Percentiles rank a stretch among this genome's conserved stretches.
Conservation (phyloP, 2,888 invertebrate genomes). For the Allacma fusca region DNA sequence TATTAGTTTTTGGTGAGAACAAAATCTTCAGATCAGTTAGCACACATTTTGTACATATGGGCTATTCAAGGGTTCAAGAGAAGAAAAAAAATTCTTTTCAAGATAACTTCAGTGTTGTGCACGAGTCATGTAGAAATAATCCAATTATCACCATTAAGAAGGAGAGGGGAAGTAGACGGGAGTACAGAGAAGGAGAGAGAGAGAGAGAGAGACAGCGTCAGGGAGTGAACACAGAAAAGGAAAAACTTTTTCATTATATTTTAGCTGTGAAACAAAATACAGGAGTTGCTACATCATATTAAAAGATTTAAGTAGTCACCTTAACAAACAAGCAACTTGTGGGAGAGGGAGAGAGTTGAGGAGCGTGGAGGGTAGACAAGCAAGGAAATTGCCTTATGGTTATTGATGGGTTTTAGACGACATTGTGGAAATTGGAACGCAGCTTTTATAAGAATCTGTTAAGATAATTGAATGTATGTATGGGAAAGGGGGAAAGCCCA, state of each 20-base stretch:
- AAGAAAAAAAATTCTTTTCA: not conserved
- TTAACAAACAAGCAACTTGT: constrained; percentile 4
- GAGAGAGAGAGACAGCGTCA: not conserved
- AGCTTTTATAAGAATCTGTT: constrained; percentile 5
- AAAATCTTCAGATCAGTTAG: not conserved
- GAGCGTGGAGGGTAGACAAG: not conserved
- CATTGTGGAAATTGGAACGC: constrained; percentile 10
- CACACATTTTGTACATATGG: not conserved
- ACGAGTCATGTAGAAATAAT: constrained; percentile 31
- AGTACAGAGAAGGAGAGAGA: not conserved
- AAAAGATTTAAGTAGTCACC: not conserved
- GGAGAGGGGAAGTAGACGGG: not conserved
- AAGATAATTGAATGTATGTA: constrained; percentile 10
- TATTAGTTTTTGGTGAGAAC: not conserved
- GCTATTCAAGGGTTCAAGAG: not conserved
- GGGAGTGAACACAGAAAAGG: not conserved
- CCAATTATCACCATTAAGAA: constrained; percentile 40
- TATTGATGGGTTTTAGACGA: constrained; percentile 11
- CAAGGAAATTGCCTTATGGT: constrained; percentile 23
- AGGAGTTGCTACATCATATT: constrained; percentile 1
- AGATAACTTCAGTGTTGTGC: not conserved
- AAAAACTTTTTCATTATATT: constrained; percentile 43
- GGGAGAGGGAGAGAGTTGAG: not conserved
- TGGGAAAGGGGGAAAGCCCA: not conserved
- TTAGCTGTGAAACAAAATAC: constrained; percentile 35